A percentile compares a stretch with the other conserved stretches of the same genome.
These are phyloP conservation scores for Dryoscopus gambensis DNA, from an alignment of 2,113 vertebrate species.

Conservation along the genomic window DNA sequence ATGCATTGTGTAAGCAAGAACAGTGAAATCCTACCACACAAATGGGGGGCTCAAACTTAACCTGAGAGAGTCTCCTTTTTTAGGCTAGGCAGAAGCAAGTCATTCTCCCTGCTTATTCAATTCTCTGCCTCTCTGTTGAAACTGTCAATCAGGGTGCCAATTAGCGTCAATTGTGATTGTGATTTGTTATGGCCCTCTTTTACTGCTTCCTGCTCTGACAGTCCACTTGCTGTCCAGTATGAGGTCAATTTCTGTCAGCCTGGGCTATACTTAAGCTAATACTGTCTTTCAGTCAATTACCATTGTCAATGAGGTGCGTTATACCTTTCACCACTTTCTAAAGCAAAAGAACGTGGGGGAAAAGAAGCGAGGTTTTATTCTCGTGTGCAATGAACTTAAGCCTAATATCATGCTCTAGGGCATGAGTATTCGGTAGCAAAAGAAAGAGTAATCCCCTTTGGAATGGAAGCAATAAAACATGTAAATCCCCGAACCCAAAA, in stretches of 20 bases:
- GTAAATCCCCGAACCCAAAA: neutral
- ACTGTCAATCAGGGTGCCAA: constrained; percentile 15
- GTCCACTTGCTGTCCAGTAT: neutral
- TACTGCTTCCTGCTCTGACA: neutral
- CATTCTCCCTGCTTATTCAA: neutral
- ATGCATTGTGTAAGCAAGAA: neutral
- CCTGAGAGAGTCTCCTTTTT: neutral
- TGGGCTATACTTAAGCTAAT: neutral
- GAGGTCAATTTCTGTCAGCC: neutral
- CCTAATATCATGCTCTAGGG: neutral
- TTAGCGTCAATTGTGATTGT: neutral
- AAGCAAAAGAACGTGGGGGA: neutral
- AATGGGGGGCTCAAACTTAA: neutral
- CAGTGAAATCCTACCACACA: neutral
- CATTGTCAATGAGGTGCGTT: neutral
- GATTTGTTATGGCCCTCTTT: neutral
- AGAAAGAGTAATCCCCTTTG: neutral
- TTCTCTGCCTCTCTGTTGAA: neutral
- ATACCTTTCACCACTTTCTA: neutral
- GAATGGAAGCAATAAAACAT: neutral
- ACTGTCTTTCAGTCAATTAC: neutral
- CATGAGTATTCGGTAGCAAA: neutral
- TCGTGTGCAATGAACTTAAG: neutral
- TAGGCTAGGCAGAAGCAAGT: neutral
- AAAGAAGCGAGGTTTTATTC: neutral